Percentiles rank a stretch among this genome's conserved stretches.
phyloP scores from a whole-genome alignment of 2,888 invertebrate species.

The Capitulum mitella region DNA sequence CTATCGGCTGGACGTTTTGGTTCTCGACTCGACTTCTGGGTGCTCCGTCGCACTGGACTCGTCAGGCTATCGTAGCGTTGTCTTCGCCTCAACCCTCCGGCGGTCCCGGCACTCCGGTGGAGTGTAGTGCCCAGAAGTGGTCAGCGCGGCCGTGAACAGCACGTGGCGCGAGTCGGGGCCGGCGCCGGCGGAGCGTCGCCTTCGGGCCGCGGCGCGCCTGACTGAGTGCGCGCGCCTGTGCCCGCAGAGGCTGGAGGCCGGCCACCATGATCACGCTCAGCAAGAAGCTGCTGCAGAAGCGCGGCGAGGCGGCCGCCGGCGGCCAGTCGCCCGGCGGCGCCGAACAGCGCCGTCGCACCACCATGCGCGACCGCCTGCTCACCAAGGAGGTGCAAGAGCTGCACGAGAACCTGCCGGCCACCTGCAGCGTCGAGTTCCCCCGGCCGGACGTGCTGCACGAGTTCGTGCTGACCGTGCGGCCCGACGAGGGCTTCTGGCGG shows the following conservation, averaged over 20 bases:
- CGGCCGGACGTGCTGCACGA: slow-evolving; percentile 75
- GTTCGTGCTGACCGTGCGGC: slow-evolving; percentile 66
- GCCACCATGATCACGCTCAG: slow-evolving; percentile 24
- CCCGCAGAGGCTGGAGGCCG: background rate
- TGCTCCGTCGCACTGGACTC: no score
- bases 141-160: no score
- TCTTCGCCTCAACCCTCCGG: no score
- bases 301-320: slow-evolving; percentile 20
- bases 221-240: background rate
- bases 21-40: no score
- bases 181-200: no score
- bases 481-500: slow-evolving; percentile 83
- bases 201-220: background rate
- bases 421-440: slow-evolving; percentile 70
- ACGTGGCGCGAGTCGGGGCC: no score
- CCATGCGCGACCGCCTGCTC: slow-evolving; percentile 63
- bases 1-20: no score
- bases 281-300: slow-evolving; percentile 26
- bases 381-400: slow-evolving; percentile 77
- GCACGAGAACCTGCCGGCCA: slow-evolving; percentile 71
- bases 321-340: background rate
- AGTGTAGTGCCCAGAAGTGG: no score
- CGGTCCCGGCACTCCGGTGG: no score
- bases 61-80: no score
- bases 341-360: background rate